Evolutionary conservation across 2,797 vertebrate genomes (phyloP), one percentile per base, ranked within the genome.

Genomic region (Buphagus erythrorhynchus): DNA sequence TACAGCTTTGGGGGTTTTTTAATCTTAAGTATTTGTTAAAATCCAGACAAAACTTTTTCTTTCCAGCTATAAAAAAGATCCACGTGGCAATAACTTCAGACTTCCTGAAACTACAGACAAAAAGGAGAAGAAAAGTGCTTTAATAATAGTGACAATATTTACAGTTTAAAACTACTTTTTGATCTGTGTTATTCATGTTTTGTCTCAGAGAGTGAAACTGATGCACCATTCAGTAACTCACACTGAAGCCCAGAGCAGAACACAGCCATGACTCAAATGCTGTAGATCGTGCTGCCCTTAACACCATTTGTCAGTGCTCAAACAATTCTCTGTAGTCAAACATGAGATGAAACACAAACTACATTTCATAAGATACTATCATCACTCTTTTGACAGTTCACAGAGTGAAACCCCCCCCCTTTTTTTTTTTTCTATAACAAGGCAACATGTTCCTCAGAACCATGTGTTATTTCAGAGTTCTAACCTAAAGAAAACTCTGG

Each of bases 371-470:
- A 75, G 46, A 52, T 42, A 35, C 42, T 52, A 74, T 14, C 33
- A 55, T 49, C 65, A 16, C 42, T 67, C 58, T 73, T 46, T 20
- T 33, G 78, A 40, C 17, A 68, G 63, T 43, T 73, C 33, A 48
- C 31, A 59, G 51, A 90, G 9, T 52, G 68, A 88, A 76, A 22
- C 2, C 4, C 2, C 2, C 4, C 2, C 2, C 3, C 5, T 1
- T 0, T 48, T 84, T 51, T 52, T 84, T 11, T 92, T 63, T 33
- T 24, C 46, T 58, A 18, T 26, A 45, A 86, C 18, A 58, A 73
- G 89, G 31, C 40, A 83, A 59, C 63, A 40, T 82, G 46, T 54
- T 86, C 67, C 73, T 77, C 54, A 48, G 55, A 76, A 76, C 12
- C 33, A 31, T 1, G 28, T 26, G 10, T 58, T 75, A 75, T 85